Base-by-base conservation (phyloP, 2,797 vertebrate species). In the Astyanax mexicanus region DNA sequence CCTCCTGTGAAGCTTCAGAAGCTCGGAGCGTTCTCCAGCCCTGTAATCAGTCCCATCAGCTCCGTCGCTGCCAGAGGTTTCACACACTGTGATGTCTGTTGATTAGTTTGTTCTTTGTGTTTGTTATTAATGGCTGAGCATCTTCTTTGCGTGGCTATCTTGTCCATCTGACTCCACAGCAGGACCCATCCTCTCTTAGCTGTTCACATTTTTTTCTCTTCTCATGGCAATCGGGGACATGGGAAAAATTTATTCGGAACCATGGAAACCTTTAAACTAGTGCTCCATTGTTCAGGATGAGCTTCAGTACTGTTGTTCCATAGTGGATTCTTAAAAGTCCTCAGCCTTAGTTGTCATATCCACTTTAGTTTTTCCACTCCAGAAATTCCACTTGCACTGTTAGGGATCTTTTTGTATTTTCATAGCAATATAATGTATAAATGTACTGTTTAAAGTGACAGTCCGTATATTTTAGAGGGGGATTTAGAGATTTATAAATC, bases 101-200 rank as follows among this genome's bases (percentile, higher is more conserved):
- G 84, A 81, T 85, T 85, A 84, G 84, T 86, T 86, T 57, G 86
- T 25, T 52, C 84, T 80, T 85, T 89, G 84, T 85, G 75, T 58
- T 84, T 82, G 80, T 84, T 86, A 80, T 70, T 49, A 71, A 79
- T 61, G 45, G 71, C 44, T 67, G 78, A 77, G 44, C 82, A 72
- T 84, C 77, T 80, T 79, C 80, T 89, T 87, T 86, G 77, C 86
- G 81, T 86, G 81, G 61, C 69, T 35, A 74, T 82, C 83, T 88
- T 81, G 72, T 42, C 78, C 75, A 73, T 47, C 44, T 67, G 15
- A 80, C 75, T 84, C 84, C 82, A 83, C 0, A 15, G 60, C 62
- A 65, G 74, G 76, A n/a, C 38, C 32, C 35, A 15, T 78, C 19
- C 15, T n/a, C 58, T 61, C 37, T 23, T 15, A 15, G 17, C 73